Evolutionary conservation across 37 sponge, comb jelly and placozoan species (phyloP), one percentile per base, ranked within the genome.

Genomic region (Geodia barretti): DNA sequence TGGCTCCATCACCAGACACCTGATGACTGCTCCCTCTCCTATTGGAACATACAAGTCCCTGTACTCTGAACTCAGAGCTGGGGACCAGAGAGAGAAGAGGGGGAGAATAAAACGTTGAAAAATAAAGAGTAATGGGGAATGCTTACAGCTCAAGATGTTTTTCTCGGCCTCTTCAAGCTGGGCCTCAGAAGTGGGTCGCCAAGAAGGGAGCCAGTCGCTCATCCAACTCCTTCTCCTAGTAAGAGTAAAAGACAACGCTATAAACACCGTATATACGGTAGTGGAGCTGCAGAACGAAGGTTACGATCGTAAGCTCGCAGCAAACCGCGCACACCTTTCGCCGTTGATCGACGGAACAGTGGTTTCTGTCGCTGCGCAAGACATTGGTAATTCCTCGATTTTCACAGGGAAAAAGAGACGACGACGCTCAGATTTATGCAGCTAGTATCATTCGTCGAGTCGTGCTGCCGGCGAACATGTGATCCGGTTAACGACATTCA

Each of bases 101-200:
- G 34, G 36, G 69, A 19, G 69, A 4, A 68, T 20, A 19, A 32
- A 1, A 29, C 1, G 69, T 31, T 23, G 34, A 5, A 34, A 32
- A 19, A 68, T 20, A 23, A 32, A 68, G 14, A 17, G 54, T 47
- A 47, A 47, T 47, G 54, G 14, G 54, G 7, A 7, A 29, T 72
- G 21, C 43, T 39, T 40, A 21, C 75, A 34, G 26, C 81, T 73
- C 43, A 91, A 60, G 4, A 95, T 84, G 24, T 59, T 64, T 35
- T 69, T 85, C 80, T 95, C 96, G 0, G 92, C 76, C 20, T 83
- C 60, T 37, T 73, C 83, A n/a, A 95, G 85, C 19, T 73, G 63
- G 7, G 68, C 35, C 39, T 80, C 75, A 47, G 93, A 92, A 0
- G 96, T 95, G 32, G 96, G 96, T 82, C 68, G 85, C 93, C 93